These are phyloP conservation scores for Bambusicola thoracicus DNA, from an alignment of 2,113 vertebrate genomes.

Conservation along the genomic window DNA sequence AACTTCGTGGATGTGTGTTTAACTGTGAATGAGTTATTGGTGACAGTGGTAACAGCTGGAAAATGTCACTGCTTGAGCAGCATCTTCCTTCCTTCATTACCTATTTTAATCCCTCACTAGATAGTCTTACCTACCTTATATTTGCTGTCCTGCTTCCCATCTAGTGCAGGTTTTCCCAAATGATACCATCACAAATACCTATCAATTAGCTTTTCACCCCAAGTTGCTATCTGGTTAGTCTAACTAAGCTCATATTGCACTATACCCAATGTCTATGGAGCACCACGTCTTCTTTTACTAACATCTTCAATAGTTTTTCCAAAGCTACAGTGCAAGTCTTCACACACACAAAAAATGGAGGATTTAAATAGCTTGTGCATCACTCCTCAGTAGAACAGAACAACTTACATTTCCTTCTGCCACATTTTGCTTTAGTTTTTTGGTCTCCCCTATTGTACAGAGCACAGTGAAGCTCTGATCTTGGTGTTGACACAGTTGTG, in stretches of 20 bases:
- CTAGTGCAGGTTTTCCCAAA: background rate
- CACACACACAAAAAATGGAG: background rate
- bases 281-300: background rate
- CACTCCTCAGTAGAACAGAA: background rate
- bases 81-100: background rate
- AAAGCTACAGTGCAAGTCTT: background rate
- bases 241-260: background rate
- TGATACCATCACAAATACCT: background rate
- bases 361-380: background rate
- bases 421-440: background rate
- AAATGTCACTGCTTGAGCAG: background rate
- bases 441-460: background rate
- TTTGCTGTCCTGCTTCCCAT: background rate
- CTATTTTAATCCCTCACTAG: background rate
- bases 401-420: background rate
- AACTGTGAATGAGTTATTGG: background rate
- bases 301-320: background rate
- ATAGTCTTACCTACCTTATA: background rate
- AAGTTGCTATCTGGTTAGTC: background rate
- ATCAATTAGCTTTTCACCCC: background rate
- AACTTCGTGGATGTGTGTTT: background rate
- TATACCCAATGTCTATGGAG: background rate
- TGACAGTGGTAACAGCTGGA: background rate
- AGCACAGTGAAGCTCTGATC: background rate
- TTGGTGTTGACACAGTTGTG: background rate